phyloP scores from a whole-genome alignment of 2,888 invertebrate genomes.

The Drosophila putrida region DNA sequence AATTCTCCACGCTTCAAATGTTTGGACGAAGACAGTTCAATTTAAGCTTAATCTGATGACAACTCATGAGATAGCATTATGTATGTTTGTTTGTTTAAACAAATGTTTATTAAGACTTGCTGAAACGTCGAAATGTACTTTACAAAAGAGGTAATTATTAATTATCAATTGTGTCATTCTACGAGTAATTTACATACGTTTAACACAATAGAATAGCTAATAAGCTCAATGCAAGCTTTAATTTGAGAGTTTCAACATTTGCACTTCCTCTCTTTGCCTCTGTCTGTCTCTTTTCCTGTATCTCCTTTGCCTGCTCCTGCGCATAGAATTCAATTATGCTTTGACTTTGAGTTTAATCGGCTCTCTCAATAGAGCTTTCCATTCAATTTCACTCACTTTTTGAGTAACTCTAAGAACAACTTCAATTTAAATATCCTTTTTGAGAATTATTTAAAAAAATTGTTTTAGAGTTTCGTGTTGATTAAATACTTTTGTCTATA shows the following conservation, averaged over 20 bases:
- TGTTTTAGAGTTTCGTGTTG: background rate
- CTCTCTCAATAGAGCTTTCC: slow-evolving; percentile 22
- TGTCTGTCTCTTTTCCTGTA: background rate
- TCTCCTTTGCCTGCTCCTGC: slow-evolving; percentile 65
- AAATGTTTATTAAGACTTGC: no score
- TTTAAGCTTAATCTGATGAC: background rate
- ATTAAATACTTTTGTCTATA: no score
- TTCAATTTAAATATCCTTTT: background rate
- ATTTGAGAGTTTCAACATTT: slow-evolving; percentile 15
- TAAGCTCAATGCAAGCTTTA: slow-evolving; percentile 48
- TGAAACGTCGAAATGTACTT: no score
- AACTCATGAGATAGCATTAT: background rate
- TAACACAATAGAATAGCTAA: no score
- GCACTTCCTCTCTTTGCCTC: slow-evolving; percentile 1
- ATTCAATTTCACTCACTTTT: background rate
- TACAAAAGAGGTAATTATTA: background rate
- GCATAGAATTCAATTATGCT: slow-evolving; percentile 69
- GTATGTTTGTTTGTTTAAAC: no score
- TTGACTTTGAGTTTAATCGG: slow-evolving; percentile 6
- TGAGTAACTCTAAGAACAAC: slow-evolving; percentile 7
- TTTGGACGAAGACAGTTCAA: no score
- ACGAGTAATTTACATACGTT: background rate
- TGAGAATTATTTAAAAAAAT: no score
- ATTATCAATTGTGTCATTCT: background rate
- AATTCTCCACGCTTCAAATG: slow-evolving; percentile 30